Conservation (phyloP, 2,113 vertebrate genomes). For the Esox niger region DNA sequence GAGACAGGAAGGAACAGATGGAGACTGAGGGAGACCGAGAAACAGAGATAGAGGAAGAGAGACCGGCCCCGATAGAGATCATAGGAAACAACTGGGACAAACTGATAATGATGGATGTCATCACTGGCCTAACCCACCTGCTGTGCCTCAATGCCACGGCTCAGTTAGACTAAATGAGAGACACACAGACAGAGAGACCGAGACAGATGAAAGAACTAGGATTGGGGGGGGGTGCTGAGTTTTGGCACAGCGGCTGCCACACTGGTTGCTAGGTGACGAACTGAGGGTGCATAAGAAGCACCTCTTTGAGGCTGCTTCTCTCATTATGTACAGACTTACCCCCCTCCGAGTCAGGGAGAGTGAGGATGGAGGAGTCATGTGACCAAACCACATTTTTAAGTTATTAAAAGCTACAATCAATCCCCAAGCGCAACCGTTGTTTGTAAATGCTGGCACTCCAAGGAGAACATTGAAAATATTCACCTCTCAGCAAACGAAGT, state of each 20-base stretch:
- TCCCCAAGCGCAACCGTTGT: slow-evolving; percentile 18
- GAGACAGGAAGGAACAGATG: not conserved
- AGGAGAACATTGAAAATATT: slow-evolving; percentile 22
- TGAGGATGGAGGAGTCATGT: not conserved
- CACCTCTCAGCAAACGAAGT: slow-evolving; percentile 17
- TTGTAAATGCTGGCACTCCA: slow-evolving; percentile 44
- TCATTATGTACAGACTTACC: slow-evolving; percentile 20
- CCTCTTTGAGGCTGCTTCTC: slow-evolving; percentile 49
- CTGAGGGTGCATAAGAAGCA: slow-evolving; percentile 53
- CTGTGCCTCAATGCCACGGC: too few species aligned
- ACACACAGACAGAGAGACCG: not conserved
- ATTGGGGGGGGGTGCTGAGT: slow-evolving; percentile 21
- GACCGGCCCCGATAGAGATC: too few species aligned
- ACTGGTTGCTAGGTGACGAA: slow-evolving; percentile 58
- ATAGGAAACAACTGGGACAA: not conserved
- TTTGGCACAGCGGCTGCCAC: slow-evolving; percentile 33
- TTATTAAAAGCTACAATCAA: not conserved
- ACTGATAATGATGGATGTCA: too few species aligned
- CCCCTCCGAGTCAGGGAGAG: slow-evolving; percentile 2
- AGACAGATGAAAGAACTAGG: not conserved
- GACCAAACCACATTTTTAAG: not conserved
- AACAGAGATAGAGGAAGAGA: slow-evolving; percentile 2
- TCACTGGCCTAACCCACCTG: too few species aligned
- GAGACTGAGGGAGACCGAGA: too few species aligned
- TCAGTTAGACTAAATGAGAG: too few species aligned